Evolutionary conservation across 2,113 vertebrate genomes (phyloP).

Genomic region (Chaetops frenatus): DNA sequence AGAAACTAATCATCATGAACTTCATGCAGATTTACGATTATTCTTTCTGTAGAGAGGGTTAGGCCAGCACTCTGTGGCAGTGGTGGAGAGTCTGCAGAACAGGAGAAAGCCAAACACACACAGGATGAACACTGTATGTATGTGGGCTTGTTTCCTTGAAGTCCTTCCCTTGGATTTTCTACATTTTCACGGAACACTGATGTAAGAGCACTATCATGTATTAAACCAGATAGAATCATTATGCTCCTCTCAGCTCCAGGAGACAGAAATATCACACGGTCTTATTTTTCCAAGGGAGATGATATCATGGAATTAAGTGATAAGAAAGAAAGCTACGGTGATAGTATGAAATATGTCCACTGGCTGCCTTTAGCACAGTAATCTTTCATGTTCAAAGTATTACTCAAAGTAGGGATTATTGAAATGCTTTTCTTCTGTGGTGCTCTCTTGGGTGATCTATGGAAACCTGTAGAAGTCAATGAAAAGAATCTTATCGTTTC

Average conservation of each 20-base stretch:
- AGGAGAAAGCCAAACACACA: not conserved
- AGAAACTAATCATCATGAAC: conserved; percentile 74
- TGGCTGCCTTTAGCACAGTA: conserved; percentile 3
- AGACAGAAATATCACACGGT: conserved; percentile 3
- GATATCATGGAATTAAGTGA: conserved; percentile 12
- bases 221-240: not conserved
- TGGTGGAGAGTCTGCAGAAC: conserved; percentile 9
- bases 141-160: not conserved
- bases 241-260: not conserved
- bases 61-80: conserved; percentile 21
- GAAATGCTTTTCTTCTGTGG: not conserved
- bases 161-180: not conserved
- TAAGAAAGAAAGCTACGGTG: conserved; percentile 7
- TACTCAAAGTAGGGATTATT: conserved; percentile 24
- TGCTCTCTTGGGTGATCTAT: not conserved
- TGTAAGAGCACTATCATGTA: not conserved
- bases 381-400: conserved; percentile 45
- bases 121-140: not conserved
- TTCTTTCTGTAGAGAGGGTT: conserved; percentile 57
- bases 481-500: not conserved
- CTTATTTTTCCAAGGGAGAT: conserved; percentile 37
- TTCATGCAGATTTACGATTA: conserved; percentile 72
- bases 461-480: not conserved
- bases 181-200: not conserved
- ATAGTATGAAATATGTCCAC: conserved; percentile 24